Conservation (phyloP, 1,140 invertebrate genomes). For the Drosophila mojavensis region DNA sequence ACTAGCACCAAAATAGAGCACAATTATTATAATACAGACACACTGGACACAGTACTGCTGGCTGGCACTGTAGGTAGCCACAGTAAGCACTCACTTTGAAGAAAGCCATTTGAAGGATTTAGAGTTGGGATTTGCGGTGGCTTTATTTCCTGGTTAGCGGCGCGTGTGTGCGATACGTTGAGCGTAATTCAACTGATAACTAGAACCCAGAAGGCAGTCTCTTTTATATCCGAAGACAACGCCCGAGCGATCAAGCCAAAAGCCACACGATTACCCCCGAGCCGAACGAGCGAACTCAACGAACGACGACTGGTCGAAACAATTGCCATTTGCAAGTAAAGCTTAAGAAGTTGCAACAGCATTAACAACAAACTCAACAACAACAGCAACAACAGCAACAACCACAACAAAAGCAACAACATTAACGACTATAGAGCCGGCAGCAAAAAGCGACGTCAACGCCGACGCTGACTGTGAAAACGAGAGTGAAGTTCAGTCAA, state of each 20-base stretch:
- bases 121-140: constrained; percentile 15
- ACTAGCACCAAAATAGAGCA: constrained; percentile 54
- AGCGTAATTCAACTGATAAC: constrained; percentile 84
- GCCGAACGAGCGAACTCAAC: constrained; percentile 41
- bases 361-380: background rate
- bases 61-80: constrained; percentile 1
- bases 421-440: too few relatives aligned
- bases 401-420: constrained; percentile 18
- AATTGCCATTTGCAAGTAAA: constrained; percentile 35
- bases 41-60: constrained; percentile 1
- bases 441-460: constrained; percentile 14
- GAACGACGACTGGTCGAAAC: constrained; percentile 54
- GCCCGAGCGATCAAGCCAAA: constrained; percentile 62
- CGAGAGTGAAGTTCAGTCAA: constrained; percentile 79
- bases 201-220: constrained; percentile 84
- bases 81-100: constrained; percentile 80
- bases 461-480: constrained; percentile 53
- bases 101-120: constrained; percentile 76
- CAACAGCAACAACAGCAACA: constrained; percentile 12
- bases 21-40: constrained; percentile 30
- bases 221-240: constrained; percentile 83
- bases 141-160: too few relatives aligned
- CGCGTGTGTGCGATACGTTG: constrained; percentile 68
- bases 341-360: constrained; percentile 67
- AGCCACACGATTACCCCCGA: constrained; percentile 55